Evolutionary conservation across 2,888 invertebrate genomes (phyloP).

Genomic region (Drosophila putrida): DNA sequence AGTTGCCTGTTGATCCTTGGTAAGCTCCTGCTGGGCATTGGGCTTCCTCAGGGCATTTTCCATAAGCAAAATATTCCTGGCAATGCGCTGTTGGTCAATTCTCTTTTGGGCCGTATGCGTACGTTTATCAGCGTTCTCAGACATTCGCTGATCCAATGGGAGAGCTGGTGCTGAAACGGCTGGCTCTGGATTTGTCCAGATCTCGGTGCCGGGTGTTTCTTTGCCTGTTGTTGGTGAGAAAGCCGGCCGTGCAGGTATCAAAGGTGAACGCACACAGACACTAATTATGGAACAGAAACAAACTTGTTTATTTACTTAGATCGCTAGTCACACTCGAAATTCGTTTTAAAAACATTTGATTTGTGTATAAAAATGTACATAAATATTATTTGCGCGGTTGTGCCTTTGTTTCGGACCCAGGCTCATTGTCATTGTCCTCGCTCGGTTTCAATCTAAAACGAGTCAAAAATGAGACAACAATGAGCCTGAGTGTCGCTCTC

Average conservation of each 20-base stretch:
- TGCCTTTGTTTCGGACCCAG: slow-evolving; percentile 22
- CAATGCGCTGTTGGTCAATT: slow-evolving; percentile 88
- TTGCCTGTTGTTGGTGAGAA: slow-evolving; percentile 87
- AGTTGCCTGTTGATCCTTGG: slow-evolving; percentile 19
- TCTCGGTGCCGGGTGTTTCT: slow-evolving; percentile 86
- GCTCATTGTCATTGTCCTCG: slow-evolving; percentile 81
- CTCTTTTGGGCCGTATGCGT: slow-evolving; percentile 89
- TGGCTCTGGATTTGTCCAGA: slow-evolving; percentile 91
- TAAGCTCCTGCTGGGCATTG: slow-evolving; percentile 26
- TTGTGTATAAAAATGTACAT: slow-evolving; percentile 24
- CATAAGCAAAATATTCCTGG: slow-evolving; percentile 86
- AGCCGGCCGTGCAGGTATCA: slow-evolving; percentile 91
- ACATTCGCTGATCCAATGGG: slow-evolving; percentile 82
- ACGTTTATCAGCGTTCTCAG: slow-evolving; percentile 85
- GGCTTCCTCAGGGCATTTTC: slow-evolving; percentile 78
- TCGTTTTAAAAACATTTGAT: slow-evolving; percentile 47
- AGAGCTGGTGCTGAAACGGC: slow-evolving; percentile 43
- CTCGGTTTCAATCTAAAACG: slow-evolving; percentile 78
- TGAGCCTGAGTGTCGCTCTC: slow-evolving; percentile 63
- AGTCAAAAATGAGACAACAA: slow-evolving; percentile 79
- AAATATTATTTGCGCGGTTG: slow-evolving; percentile 1
- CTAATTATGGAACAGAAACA: slow-evolving; percentile 84
- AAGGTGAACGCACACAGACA: slow-evolving; percentile 93
- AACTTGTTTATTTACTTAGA: slow-evolving; percentile 54
- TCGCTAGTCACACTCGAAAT: slow-evolving; percentile 69